phyloP scores from a whole-genome alignment of 2,113 vertebrate species.

The Sebastes fasciatus region DNA sequence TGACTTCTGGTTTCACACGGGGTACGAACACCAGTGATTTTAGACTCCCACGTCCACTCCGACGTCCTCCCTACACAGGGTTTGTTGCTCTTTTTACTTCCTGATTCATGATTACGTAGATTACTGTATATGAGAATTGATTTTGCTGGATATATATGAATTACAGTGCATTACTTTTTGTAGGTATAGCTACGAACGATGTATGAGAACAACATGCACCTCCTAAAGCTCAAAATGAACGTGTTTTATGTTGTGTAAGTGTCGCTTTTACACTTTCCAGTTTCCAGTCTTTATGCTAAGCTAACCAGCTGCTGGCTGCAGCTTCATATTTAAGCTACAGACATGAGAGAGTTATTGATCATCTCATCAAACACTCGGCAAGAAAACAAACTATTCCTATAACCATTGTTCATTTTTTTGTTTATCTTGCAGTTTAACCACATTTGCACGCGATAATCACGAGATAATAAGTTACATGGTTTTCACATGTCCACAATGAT shows the following conservation, averaged over 20 bases:
- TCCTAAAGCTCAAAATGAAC: too few relatives aligned
- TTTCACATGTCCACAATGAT: background rate
- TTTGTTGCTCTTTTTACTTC: too few relatives aligned
- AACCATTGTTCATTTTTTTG: background rate
- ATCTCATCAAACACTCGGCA: background rate
- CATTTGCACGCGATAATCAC: background rate
- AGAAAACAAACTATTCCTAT: background rate
- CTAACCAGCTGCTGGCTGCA: background rate
- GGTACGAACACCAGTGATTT: too few relatives aligned
- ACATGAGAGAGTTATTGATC: background rate
- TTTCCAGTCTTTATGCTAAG: background rate
- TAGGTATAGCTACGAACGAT: too few relatives aligned
- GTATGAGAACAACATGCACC: too few relatives aligned
- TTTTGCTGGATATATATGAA: too few relatives aligned
- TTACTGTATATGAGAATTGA: too few relatives aligned
- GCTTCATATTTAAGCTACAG: background rate
- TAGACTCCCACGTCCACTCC: too few relatives aligned
- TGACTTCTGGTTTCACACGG: too few relatives aligned
- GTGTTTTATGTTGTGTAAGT: background rate
- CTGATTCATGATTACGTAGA: too few relatives aligned
- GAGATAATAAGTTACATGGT: background rate
- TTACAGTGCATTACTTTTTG: too few relatives aligned
- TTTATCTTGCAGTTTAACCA: background rate
- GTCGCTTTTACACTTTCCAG: background rate
- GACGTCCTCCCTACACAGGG: too few relatives aligned